Base-by-base conservation (phyloP, 1,140 invertebrate genomes). In the Pomacea maculata region DNA sequence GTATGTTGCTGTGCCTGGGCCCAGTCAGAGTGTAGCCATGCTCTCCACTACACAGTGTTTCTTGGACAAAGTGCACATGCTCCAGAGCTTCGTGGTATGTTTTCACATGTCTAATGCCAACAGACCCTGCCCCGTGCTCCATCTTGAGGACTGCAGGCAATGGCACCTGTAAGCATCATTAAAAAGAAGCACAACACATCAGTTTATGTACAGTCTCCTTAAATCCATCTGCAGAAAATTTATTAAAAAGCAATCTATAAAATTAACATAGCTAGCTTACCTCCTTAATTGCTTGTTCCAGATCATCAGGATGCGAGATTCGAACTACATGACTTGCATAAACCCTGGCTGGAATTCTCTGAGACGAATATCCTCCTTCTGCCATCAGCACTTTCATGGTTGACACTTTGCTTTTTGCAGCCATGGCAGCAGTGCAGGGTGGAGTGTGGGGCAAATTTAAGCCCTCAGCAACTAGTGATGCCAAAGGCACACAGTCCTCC, bases 401-500 rank as follows among this genome's bases (percentile, higher is more conserved):
- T 34, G 29, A 14, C 21, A 70, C 21, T 34, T 70, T 70, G 67
- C n/a, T 25, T 34, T 70, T 70, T 11, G 67, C 67, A 25, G 67
- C 67, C 21, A 70, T 25, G 67, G 67, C 67, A 0, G 67, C 21
- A 25, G 21, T n/a, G 21, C 29, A 70, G 29, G 67, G 67, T 70
- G 67, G 67, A 10, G 67, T 70, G 29, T 70, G 67, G 21, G n/a
- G 67, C 67, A 70, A 25, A 34, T 34, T 34, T 21, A 80, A 25
- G 10, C 29, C 17, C 75, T 75, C 61, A 45, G 52, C 29, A 14
- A 80, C 65, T 9, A 75, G 34, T 25, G 78, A 68, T 0, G 64
- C 45, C 72, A 82, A 71, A 6, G 81, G 73, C 19, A 80, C 74
- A 45, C 79, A 80, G n/a, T 80, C 78, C 55, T 83, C 79, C 68